Evolutionary conservation across 2,888 invertebrate species (phyloP), one percentile per base, ranked within the genome.

Genomic region (Thera britannica): DNA sequence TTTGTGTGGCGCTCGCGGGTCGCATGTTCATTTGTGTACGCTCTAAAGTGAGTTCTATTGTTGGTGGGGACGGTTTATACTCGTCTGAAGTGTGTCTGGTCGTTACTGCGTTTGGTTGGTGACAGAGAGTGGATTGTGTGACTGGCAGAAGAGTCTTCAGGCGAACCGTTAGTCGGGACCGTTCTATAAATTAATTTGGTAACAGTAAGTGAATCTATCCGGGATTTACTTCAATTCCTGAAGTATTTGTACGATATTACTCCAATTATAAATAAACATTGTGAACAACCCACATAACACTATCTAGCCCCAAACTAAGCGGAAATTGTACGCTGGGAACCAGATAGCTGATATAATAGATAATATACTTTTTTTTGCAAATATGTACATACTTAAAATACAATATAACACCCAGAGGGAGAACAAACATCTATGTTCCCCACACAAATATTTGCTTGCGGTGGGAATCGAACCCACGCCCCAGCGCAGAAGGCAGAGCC

Each of bases 181-280:
- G 90, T 89, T 90, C 87, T 83, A 87, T 88, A 89, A 89, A 92
- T 90, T 91, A 89, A 90, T 91, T 91, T 85, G 80, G 84, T 86
- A 85, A 66, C 70, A 60, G 70, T 66, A 80, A 79, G 75, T 74
- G 65, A 66, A 58, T 73, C 73, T 75, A 75, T 73, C 65, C 70
- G 75, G 78, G 74, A 75, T 78, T 79, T 75, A 76, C 72, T 79
- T 76, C 67, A 72, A 59, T 67, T 60, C 58, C 52, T 58, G 62
- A 44, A 46, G 62, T 52, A 54, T 46, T 7, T 62, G 35, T 62
- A 6, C 52, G 48, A 61, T 46, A 8, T 36, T 56, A 56, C 35
- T 54, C 36, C 49, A 23, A 23, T 23, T 23, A 23, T 23, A 23
- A 23, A 23, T 23, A 23, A 23, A 23, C 23, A 23, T 23, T 23